Conservation (phyloP, 2,888 invertebrate species). For the Rhingia rostrata region DNA sequence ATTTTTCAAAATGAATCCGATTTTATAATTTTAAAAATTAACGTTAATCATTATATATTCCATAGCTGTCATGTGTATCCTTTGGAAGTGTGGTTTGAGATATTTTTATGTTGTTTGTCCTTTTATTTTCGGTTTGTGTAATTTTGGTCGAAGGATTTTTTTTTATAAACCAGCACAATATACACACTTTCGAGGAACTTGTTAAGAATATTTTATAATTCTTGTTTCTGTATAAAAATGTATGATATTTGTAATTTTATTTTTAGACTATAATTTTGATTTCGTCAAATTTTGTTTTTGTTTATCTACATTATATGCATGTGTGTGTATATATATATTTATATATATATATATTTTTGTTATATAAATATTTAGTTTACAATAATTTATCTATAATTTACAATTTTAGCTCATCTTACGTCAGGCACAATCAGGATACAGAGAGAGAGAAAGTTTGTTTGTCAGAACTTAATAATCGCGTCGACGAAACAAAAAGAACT, state of each 20-base stretch:
- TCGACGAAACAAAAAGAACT: constrained; percentile 54
- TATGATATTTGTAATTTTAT: constrained; percentile 22
- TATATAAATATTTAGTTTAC: constrained; percentile 63
- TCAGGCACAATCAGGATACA: constrained; percentile 74
- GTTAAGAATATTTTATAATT: neutral
- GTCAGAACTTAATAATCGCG: constrained; percentile 50
- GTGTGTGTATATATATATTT: constrained; percentile 62
- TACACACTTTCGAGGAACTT: constrained; percentile 56
- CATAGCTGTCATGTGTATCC: constrained; percentile 33
- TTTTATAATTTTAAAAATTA: constrained; percentile 18
- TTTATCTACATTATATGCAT: constrained; percentile 63
- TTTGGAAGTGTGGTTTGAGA: constrained; percentile 7
- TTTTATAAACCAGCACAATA: constrained; percentile 52
- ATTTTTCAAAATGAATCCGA: constrained; percentile 27
- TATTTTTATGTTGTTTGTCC: neutral
- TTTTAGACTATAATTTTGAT: constrained; percentile 46
- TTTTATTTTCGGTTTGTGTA: constrained; percentile 20
- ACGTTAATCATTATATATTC: constrained; percentile 39
- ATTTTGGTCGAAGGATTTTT: constrained; percentile 43
- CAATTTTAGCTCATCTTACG: constrained; percentile 72
- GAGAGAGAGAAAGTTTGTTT: constrained; percentile 3
- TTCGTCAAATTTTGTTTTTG: constrained; percentile 13
- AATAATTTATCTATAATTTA: constrained; percentile 64
- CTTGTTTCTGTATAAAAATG: constrained; percentile 47
- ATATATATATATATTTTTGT: constrained; percentile 49